Percentiles rank a stretch among this genome's conserved stretches.
phyloP scores from a whole-genome alignment of 2,797 vertebrate species.

The Sciurus vulgaris region DNA sequence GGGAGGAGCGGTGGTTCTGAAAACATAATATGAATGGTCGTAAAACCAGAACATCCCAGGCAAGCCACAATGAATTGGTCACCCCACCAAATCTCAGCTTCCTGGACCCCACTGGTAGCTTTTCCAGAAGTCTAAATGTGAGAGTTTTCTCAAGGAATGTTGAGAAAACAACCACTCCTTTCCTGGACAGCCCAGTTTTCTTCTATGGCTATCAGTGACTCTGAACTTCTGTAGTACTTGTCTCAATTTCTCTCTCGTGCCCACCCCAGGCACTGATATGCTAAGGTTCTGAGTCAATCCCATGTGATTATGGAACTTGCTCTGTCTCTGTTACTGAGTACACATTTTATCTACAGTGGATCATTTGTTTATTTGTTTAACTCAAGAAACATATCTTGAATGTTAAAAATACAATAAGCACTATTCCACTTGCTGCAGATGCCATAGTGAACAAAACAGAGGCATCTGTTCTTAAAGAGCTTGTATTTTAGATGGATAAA shows the following conservation, averaged over 20 bases:
- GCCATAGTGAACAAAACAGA: neutral
- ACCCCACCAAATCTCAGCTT: neutral
- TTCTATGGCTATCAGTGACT: neutral
- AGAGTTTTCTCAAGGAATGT: neutral
- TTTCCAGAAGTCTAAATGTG: neutral
- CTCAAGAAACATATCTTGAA: neutral
- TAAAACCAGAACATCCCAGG: neutral
- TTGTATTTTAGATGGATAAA: neutral
- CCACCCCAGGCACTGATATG: neutral
- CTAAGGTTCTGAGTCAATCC: neutral
- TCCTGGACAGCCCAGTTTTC: neutral
- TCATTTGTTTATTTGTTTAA: conserved; percentile 9
- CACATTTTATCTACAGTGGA: neutral
- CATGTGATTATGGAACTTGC: neutral
- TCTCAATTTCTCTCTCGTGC: neutral
- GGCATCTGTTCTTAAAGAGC: neutral
- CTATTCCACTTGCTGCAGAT: neutral
- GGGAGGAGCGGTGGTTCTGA: neutral
- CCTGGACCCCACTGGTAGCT: neutral
- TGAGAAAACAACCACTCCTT: neutral
- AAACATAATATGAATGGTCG: neutral
- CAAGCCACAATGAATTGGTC: neutral
- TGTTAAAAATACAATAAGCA: neutral
- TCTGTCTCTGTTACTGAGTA: neutral
- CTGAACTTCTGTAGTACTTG: neutral